Base-by-base conservation (phyloP, 2,113 vertebrate genomes). In the Smithornis capensis region DNA sequence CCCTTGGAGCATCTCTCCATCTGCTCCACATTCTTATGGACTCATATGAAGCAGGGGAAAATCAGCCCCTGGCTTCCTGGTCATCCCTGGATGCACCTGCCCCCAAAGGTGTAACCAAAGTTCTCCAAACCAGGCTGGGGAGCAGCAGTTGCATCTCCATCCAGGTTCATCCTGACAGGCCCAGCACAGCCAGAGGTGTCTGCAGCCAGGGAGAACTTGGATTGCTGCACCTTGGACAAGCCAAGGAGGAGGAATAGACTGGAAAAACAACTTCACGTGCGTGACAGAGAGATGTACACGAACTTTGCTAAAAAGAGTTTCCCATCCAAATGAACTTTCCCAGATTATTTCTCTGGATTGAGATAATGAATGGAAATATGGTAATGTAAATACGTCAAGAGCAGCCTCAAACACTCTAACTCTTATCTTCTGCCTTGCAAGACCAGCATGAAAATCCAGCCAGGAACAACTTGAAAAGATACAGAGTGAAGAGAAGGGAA, bases 261-360 rank as follows among this genome's bases (percentile, higher is more conserved):
- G n/a, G 29, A 70, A 22, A 38, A 55, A 7, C 15, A 82, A 22
- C 71, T 33, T 57, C 3, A 22, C 1, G 57, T 38, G 35, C 14
- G 2, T 0, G 55, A 19, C 56, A 83, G 52, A 27, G 3, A 64
- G 40, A 25, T 0, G 16, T 0, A 38, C 22, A 3, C 0, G 7
- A n/a, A 14, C 45, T 8, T 3, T 4, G 31, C 60, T 35, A 17
- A 15, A n/a, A 57, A n/a, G n/a, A 47, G 60, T 17, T 55, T 60
- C 60, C 47, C 29, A 19, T 21, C 42, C 45, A 35, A 35, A 29
- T 16, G 24, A 92, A 75, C 47, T 6, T 21, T 0, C 28, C 15
- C 2, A 50, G 71, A 38, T 50, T 4, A 27, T 3, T 28, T 50
- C 52, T 23, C 56, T 74, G 73, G 62, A 56, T 3, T 12, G 6